These are phyloP conservation scores for Baronia brevicornis DNA, from an alignment of 2,888 invertebrate species.

Conservation along the genomic window DNA sequence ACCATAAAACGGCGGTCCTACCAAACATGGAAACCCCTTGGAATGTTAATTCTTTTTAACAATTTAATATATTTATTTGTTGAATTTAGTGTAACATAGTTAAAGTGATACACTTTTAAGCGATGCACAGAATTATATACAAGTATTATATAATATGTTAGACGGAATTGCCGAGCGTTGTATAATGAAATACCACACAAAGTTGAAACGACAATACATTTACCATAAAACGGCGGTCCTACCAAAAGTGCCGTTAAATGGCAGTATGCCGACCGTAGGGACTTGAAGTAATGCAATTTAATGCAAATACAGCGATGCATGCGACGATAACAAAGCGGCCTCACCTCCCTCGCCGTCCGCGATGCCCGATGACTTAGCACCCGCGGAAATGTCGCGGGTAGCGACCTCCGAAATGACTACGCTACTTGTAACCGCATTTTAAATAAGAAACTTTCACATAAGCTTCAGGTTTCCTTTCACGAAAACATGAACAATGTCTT, in stretches of 20 bases:
- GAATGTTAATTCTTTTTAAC: too few relatives aligned
- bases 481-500: too few relatives aligned
- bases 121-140: too few relatives aligned
- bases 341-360: slow-evolving; percentile 20
- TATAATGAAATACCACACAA: slow-evolving; percentile 8
- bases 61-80: too few relatives aligned
- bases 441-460: too few relatives aligned
- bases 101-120: too few relatives aligned
- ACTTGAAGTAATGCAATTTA: slow-evolving; percentile 45
- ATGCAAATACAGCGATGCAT: slow-evolving; percentile 54
- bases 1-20: slow-evolving; percentile 15
- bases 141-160: slow-evolving; percentile 1
- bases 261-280: slow-evolving; percentile 19
- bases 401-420: slow-evolving; percentile 20
- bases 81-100: too few relatives aligned
- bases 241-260: slow-evolving; percentile 22
- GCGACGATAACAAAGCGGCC: slow-evolving; percentile 35
- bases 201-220: slow-evolving; percentile 8
- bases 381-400: slow-evolving; percentile 35
- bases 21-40: too few relatives aligned
- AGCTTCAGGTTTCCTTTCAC: too few relatives aligned
- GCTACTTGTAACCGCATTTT: slow-evolving; percentile 5
- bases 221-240: slow-evolving; percentile 11
- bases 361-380: slow-evolving; percentile 33
- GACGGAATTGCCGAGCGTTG: slow-evolving; percentile 2